phyloP scores from a whole-genome alignment of 2,888 invertebrate species.

The Tupiocoris notatus region DNA sequence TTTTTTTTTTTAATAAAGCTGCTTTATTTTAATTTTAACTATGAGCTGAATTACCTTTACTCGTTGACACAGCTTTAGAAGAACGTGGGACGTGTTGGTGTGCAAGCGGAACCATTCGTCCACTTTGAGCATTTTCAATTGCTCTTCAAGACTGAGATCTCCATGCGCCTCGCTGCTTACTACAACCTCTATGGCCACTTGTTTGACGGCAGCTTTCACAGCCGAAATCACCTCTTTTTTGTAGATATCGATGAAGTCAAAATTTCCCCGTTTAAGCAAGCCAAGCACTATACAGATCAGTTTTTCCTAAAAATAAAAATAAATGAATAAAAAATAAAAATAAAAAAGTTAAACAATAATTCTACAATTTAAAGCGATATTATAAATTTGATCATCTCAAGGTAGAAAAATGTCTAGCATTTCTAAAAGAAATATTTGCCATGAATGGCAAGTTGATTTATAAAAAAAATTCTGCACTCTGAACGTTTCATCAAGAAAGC shows the following conservation, averaged over 20 bases:
- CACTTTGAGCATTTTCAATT: slow-evolving; percentile 59
- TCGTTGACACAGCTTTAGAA: slow-evolving; percentile 69
- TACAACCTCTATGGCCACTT: slow-evolving; percentile 70
- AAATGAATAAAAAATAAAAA: slow-evolving; percentile 3
- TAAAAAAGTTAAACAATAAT: no score
- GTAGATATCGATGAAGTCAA: slow-evolving; percentile 82
- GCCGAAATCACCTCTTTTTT: slow-evolving; percentile 87
- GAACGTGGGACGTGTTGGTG: slow-evolving; percentile 63
- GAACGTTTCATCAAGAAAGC: no score
- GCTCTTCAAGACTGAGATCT: slow-evolving; percentile 58
- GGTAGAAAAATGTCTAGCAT: background rate
- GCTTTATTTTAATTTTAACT: no score
- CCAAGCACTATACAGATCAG: slow-evolving; percentile 86
- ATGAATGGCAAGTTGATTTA: background rate
- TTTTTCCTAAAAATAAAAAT: slow-evolving; percentile 66
- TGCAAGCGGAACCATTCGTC: slow-evolving; percentile 70
- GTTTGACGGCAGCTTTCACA: slow-evolving; percentile 80
- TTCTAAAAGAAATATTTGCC: background rate
- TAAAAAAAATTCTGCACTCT: background rate
- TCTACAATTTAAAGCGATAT: no score
- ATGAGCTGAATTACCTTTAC: no score
- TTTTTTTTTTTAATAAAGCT: no score
- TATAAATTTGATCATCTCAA: background rate
- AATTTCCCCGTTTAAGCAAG: slow-evolving; percentile 74
- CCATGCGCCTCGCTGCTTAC: slow-evolving; percentile 58